Evolutionary conservation across 2,113 vertebrate genomes (phyloP), one percentile per base, ranked within the genome.

Genomic region (Bujurquina vittata): DNA sequence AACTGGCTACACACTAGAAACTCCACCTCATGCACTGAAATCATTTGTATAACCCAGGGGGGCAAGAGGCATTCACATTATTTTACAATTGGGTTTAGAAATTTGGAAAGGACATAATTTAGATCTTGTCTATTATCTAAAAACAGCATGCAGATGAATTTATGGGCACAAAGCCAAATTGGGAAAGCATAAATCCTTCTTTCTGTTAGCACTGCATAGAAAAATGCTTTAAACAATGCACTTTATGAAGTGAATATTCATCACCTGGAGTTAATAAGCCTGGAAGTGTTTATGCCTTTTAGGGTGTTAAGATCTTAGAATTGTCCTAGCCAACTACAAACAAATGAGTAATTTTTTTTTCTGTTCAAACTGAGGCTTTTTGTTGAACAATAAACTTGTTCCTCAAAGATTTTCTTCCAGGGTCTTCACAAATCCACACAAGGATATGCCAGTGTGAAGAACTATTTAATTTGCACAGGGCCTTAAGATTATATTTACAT

Each of bases 401-500:
- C 54, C 43, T 85, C 2, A 22, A 76, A 61, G 73, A 75, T 86
- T 86, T 88, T 37, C 59, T 87, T 23, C 18, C 83, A 40, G 37
- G 46, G 43, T 75, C 57, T 35, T 72, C 75, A 22, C 57, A 75
- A 17, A 63, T 79, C 65, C 84, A 63, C 74, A 77, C 23, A 43
- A 23, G 79, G 76, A 83, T 40, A 75, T 61, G 72, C 75, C 63
- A 84, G 83, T 15, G 10, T 87, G 73, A 75, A 65, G 83, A 92
- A 87, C 81, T 77, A 77, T 93, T 94, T 90, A 81, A 92, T 90
- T 94, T 90, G 89, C 84, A 2, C 62, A 89, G 81, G 65, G 89
- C 89, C 83, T 83, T 87, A 85, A 84, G 83, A 93, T 87, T 93
- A 94, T 92, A 94, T 95, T 94, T 94, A 94, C 93, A 93, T 82